Base-by-base conservation (phyloP, 2,113 vertebrate species). In the Bubo blakistoni region DNA sequence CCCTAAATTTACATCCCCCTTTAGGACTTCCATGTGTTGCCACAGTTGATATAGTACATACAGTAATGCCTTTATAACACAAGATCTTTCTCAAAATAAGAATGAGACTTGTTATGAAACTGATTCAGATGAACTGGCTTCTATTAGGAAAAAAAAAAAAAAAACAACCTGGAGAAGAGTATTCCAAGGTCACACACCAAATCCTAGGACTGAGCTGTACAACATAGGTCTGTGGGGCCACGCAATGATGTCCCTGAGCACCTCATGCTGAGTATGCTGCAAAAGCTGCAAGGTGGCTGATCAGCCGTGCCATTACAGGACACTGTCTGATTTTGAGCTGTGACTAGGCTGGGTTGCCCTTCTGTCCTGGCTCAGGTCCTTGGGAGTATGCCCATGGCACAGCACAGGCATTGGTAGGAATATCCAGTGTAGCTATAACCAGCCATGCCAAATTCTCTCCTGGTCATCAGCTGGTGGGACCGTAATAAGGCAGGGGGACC, bases 231-330 rank as follows among this genome's bases (percentile, higher is more conserved):
- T 96, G 18, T 32, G 61, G 29, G 58, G 29, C 13, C 38, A 54
- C 0, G 0, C 10, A 7, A 26, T 46, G 24, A 7, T 82, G n/a
- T 36, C 25, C 46, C 2, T 8, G 47, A 65, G 47, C n/a, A 65
- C 26, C 52, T 72, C 21, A 24, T 9, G 16, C 67, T 66, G 21
- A 88, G 7, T 2, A 4, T 8, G 12, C 72, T 73, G 29, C 20
- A 49, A 65, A 83, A 80, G 9, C 57, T 65, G 30, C 21, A 11
- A 0, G 2, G 32, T 20, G n/a, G 22, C 78, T 81, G 15, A 51
- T 58, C 51, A 62, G 27, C 21, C 6, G 0, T 24, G 29, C 38
- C 4, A 5, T 14, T 3, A 5, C 3, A 7, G 16, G 47, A 49
- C 11, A 10, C 9, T 51, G 9, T 10, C 25, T 67, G n/a, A 25